Percentiles rank a stretch among this genome's conserved stretches.
These are phyloP conservation scores for Desmophyllum pertusum DNA, from an alignment of 92 coral and sea anemone genomes.

Conservation along the genomic window DNA sequence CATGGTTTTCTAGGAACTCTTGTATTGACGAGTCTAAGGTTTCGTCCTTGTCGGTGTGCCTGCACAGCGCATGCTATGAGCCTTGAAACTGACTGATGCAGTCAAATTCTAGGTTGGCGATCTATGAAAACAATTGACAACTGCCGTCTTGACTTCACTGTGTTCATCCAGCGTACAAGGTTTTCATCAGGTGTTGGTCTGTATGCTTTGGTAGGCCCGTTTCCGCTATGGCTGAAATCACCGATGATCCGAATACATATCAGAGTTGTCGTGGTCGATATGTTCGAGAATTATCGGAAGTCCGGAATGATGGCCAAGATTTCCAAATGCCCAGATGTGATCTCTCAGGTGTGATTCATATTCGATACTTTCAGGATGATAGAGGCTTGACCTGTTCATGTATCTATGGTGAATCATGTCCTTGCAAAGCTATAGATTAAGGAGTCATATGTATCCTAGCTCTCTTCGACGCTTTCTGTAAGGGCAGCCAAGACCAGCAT, in stretches of 20 bases:
- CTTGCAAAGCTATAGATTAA: constrained; percentile 67
- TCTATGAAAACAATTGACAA: constrained; percentile 81
- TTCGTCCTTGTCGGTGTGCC: constrained; percentile 76
- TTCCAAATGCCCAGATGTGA: constrained; percentile 97
- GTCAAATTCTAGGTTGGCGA: constrained; percentile 77
- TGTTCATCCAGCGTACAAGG: constrained; percentile 77
- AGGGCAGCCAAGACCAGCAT: constrained; percentile 88
- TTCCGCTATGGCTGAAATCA: constrained; percentile 89
- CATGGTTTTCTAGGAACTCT: constrained; percentile 87
- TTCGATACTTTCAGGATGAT: constrained; percentile 74
- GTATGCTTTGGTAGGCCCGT: constrained; percentile 69
- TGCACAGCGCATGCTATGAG: constrained; percentile 82
- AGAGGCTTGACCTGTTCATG: constrained; percentile 69
- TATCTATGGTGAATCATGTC: constrained; percentile 83
- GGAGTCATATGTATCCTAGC: constrained; percentile 84
- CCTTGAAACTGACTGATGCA: constrained; percentile 65
- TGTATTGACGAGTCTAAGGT: constrained; percentile 76
- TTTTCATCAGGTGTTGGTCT: constrained; percentile 71
- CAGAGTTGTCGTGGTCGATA: constrained; percentile 86
- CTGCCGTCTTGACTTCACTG: constrained; percentile 85
- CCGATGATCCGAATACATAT: constrained; percentile 86
- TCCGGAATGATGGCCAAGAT: too few relatives aligned
- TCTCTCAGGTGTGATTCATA: constrained; percentile 77
- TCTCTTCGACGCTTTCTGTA: constrained; percentile 62
- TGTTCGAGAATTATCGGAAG: constrained; percentile 74